phyloP scores from a whole-genome alignment of 1,140 invertebrate genomes.

The Drosophila lacertosa region DNA sequence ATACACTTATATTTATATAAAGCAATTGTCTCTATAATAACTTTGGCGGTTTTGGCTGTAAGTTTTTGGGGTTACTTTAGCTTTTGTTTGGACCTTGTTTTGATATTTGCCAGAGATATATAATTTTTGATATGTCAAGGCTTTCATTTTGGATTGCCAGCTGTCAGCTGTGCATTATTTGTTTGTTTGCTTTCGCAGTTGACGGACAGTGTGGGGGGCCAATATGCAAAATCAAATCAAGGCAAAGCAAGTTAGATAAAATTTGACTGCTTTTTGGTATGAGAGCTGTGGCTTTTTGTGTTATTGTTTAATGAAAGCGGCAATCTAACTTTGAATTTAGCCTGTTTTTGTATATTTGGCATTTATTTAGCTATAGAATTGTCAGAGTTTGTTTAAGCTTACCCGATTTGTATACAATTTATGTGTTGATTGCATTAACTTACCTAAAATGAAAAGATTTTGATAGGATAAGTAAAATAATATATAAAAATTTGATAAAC shows the following conservation, averaged over 20 bases:
- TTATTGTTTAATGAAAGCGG: too few species aligned
- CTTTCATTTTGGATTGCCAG: neutral
- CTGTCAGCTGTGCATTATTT: conserved; percentile 1
- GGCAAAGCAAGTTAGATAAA: neutral
- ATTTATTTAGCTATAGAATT: neutral
- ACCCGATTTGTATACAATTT: neutral
- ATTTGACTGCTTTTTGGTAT: neutral
- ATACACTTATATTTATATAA: conserved; percentile 9
- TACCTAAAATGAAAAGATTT: conserved; percentile 1
- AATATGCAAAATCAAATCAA: neutral
- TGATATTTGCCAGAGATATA: neutral
- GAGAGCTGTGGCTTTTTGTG: too few species aligned
- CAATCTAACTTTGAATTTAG: neutral
- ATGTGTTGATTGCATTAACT: neutral
- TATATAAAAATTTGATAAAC: too few species aligned
- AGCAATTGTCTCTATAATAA: conserved; percentile 37
- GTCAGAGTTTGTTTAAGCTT: too few species aligned
- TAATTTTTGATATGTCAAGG: neutral
- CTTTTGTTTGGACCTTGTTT: neutral
- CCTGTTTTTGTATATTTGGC: neutral
- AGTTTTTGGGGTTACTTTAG: conserved; percentile 20
- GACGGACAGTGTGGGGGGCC: neutral
- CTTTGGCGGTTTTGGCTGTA: conserved; percentile 31
- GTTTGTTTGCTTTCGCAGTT: neutral
- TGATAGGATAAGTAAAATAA: too few species aligned